These are phyloP conservation scores for Heterocephalus glaber DNA, from an alignment of 2,113 vertebrate species.

Conservation along the genomic window DNA sequence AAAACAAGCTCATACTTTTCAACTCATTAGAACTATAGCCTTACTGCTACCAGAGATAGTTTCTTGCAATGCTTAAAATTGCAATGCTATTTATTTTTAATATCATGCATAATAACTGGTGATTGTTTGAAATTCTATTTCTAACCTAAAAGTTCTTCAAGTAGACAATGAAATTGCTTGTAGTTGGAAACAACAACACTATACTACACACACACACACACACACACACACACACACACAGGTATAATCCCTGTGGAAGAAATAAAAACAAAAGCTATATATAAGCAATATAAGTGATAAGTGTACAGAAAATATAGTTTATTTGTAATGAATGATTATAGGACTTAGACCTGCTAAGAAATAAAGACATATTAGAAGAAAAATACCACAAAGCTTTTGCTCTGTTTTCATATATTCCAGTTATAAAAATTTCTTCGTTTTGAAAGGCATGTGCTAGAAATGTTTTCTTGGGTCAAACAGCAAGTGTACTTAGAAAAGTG, in stretches of 20 bases:
- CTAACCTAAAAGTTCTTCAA: background rate
- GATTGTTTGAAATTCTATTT: background rate
- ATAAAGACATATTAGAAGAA: background rate
- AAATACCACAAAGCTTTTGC: background rate
- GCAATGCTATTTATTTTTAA: slow-evolving; percentile 13
- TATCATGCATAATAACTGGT: background rate
- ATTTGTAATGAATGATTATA: background rate
- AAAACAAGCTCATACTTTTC: background rate
- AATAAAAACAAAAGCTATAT: background rate
- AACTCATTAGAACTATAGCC: background rate
- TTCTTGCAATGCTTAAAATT: slow-evolving; percentile 21
- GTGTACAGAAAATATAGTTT: background rate
- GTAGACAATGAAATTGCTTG: background rate
- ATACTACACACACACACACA: background rate
- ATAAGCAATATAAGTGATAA: slow-evolving; percentile 34
- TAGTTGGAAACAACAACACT: background rate
- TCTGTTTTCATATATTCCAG: background rate
- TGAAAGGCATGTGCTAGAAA: background rate
- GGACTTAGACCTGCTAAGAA: background rate
- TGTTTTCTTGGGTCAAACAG: background rate
- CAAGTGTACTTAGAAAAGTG: background rate
- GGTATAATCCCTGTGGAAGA: background rate
- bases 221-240: background rate
- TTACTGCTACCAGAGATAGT: background rate
- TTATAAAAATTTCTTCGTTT: background rate